Evolutionary conservation across 2,113 vertebrate genomes (phyloP).

Genomic region (Notarius quadriscutis): DNA sequence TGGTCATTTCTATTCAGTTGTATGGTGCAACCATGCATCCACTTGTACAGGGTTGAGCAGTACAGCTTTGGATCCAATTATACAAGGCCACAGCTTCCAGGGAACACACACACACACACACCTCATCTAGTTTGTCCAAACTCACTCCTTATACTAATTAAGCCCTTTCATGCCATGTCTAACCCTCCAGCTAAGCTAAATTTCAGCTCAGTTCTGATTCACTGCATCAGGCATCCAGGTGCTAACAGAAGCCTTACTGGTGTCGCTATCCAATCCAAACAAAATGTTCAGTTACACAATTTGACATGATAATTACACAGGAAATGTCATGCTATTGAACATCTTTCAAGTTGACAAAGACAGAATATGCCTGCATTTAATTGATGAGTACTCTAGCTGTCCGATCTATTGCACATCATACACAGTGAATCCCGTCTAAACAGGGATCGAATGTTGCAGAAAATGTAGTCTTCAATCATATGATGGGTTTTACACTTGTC

Average conservation of each 20-base stretch:
- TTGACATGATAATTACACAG: constrained; percentile 42
- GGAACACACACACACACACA: background rate
- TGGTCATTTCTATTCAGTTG: background rate
- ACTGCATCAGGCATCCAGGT: background rate
- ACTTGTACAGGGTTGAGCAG: background rate
- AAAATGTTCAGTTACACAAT: constrained; percentile 61
- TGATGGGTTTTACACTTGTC: background rate
- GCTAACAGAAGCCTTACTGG: constrained; percentile 2
- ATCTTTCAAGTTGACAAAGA: background rate
- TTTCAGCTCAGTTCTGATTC: constrained; percentile 18
- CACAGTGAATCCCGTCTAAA: background rate
- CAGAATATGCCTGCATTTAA: background rate
- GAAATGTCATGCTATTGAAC: background rate
- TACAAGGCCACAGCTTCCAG: constrained; percentile 19
- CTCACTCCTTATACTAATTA: constrained; percentile 69
- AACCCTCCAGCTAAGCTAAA: constrained; percentile 40
- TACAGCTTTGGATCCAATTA: background rate
- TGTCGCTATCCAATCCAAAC: constrained; percentile 15
- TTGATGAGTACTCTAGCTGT: too few species aligned
- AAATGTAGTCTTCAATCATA: background rate
- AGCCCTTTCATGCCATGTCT: constrained; percentile 69
- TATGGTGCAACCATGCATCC: background rate
- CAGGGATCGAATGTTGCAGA: background rate
- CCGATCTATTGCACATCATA: background rate
- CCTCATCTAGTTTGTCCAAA: constrained; percentile 59